A percentile compares a stretch with the other conserved stretches of the same genome.
These are phyloP conservation scores for Columba livia DNA, from an alignment of 2,113 vertebrate genomes.

Conservation along the genomic window DNA sequence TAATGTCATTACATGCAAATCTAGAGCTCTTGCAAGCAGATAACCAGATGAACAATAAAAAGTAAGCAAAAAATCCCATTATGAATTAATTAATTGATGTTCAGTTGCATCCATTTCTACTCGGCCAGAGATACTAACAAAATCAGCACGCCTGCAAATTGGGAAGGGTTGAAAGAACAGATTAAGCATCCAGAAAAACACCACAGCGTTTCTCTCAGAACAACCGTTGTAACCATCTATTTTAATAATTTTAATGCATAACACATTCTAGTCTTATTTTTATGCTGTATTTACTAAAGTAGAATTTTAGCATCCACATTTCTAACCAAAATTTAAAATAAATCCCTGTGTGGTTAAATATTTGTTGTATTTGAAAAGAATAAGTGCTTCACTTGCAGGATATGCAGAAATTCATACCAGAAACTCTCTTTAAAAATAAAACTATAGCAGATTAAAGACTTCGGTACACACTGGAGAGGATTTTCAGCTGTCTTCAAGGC, in stretches of 20 bases:
- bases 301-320: neutral
- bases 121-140: neutral
- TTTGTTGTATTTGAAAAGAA: neutral
- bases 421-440: constrained; percentile 13
- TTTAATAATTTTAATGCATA: neutral
- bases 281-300: neutral
- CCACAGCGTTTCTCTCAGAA: neutral
- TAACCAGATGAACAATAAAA: constrained; percentile 22
- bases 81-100: constrained; percentile 43
- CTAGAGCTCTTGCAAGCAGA: neutral
- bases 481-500: constrained; percentile 16
- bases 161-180: neutral
- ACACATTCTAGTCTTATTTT: neutral
- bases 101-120: neutral
- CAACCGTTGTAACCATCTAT: neutral
- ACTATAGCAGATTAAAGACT: neutral
- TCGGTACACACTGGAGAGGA: neutral
- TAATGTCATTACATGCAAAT: constrained; percentile 28
- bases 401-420: neutral
- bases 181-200: neutral
- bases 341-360: neutral
- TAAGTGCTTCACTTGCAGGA: neutral
- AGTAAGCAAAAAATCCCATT: constrained; percentile 24
- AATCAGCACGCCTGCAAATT: neutral
- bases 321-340: neutral